Evolutionary conservation across 30 jellyfish, hydroid and myxozoan genomes (phyloP), one percentile per base, ranked within the genome.

Genomic region (Nemopilema nomurai): DNA sequence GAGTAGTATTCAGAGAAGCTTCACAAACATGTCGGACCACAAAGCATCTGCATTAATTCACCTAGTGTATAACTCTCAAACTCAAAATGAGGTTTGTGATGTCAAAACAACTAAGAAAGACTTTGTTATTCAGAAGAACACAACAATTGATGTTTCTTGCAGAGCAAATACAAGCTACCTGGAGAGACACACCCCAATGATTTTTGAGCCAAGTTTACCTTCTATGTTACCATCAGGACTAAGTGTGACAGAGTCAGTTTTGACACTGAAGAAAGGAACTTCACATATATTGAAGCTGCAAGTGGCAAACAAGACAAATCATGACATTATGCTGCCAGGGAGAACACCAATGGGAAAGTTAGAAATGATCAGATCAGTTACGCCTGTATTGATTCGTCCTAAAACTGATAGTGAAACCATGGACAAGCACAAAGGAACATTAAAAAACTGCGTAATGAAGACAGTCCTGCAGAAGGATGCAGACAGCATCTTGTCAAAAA

Each of bases 281-380:
- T 24, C 87, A 53, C 33, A 70, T 57, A 63, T 67, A 32, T 28
- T 71, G 8, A 84, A 71, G 87, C 50, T 84, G 53, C 86, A 84
- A 84, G 69, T 84, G 13, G 81, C 8, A 22, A 84, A 84, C 87
- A 65, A 70, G 27, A 28, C 83, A 32, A 71, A 85, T 1, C 88
- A 74, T 62, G 77, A 75, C 50, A 76, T 76, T 25, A 29, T 85
- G 29, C 49, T 85, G 74, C 88, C 93, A 73, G 79, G 63, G 33
- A 77, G 84, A 77, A 83, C 86, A 33, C 69, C 77, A n/a, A 25
- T 83, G 26, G 79, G 86, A 17, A 25, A 68, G 30, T n/a, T 85
- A n/a, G 77, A 85, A 72, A 8, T 85, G 26, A 74, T 86, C 28
- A 67, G 81, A 75, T 86, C 94, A 30, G 89, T 75, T 25, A 86